Evolutionary conservation across 1,140 invertebrate genomes (phyloP).

Genomic region (Heliothis subflexa): DNA sequence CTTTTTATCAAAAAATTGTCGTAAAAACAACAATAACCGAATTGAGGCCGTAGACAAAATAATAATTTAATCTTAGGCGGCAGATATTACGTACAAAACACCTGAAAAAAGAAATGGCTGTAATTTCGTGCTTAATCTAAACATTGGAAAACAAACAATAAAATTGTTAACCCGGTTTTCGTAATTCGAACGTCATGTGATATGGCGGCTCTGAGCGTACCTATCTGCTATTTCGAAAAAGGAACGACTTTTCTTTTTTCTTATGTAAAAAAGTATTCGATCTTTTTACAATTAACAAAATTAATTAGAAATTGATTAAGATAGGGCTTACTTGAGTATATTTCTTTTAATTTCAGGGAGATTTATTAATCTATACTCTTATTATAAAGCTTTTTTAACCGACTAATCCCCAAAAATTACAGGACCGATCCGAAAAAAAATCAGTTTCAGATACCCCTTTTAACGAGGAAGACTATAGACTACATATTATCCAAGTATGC

Average conservation of each 20-base stretch:
- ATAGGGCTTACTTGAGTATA: no score
- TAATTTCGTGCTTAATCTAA: background rate
- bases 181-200: slow-evolving; percentile 26
- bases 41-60: slow-evolving; percentile 17
- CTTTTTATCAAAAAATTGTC: background rate
- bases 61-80: background rate
- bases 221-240: background rate
- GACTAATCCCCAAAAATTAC: no score
- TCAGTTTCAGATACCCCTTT: no score
- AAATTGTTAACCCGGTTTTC: slow-evolving; percentile 18
- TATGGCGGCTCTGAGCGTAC: background rate
- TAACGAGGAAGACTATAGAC: no score
- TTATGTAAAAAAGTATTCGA: no score
- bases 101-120: background rate
- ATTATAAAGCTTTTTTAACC: no score
- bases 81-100: background rate
- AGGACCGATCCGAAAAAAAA: no score
- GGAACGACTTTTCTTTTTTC: background rate
- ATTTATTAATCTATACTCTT: no score
- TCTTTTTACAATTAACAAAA: no score
- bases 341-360: no score
- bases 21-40: slow-evolving; percentile 22
- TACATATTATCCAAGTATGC: no score
- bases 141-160: slow-evolving; percentile 29
- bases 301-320: no score